Evolutionary conservation across 2,113 vertebrate genomes (phyloP), one percentile per base, ranked within the genome.

Genomic region (Chamaea fasciata): DNA sequence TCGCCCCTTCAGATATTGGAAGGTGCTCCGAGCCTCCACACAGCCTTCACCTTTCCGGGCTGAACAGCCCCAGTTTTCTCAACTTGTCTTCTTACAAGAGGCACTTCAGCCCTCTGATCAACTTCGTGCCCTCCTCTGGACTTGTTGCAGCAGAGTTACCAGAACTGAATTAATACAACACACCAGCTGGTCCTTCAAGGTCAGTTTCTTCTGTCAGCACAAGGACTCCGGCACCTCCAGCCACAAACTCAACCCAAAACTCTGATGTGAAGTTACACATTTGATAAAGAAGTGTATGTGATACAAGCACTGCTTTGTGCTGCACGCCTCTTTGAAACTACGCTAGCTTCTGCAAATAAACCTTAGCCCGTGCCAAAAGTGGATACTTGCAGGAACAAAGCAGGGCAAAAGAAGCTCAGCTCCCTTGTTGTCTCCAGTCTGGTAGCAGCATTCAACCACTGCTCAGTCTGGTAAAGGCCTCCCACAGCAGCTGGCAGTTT

Each of bases 261-360:
- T 35, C 56, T 71, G 39, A n/a, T 0, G 3, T 8, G 44, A 19
- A 78, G 30, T 46, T 47, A 83, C 1, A 49, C 3, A 42, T 47
- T 21, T 60, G 41, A 56, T 17, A 69, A 52, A 3, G 3, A 73
- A 60, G 9, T 0, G 0, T 4, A 60, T 30, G 27, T 86, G 47
- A 81, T 15, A 28, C 24, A 69, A 91, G 59, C 42, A 41, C 46
- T 53, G 30, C 77, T 65, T 62, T 89, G 50, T 35, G 18, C 44
- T 16, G 7, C 19, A 19, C 0, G 0, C 17, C 42, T 31, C 64
- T 50, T 5, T 30, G 41, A 90, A 87, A 13, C 52, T 39, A 52
- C 4, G 16, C 52, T 85, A 75, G 14, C 33, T 85, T 68, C 41
- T 52, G 15, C 62, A 85, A 83, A 76, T 7, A 52, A 71, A 41